Evolutionary conservation across 2,113 vertebrate genomes (phyloP).

Genomic region (Cynoglossus semilaevis): DNA sequence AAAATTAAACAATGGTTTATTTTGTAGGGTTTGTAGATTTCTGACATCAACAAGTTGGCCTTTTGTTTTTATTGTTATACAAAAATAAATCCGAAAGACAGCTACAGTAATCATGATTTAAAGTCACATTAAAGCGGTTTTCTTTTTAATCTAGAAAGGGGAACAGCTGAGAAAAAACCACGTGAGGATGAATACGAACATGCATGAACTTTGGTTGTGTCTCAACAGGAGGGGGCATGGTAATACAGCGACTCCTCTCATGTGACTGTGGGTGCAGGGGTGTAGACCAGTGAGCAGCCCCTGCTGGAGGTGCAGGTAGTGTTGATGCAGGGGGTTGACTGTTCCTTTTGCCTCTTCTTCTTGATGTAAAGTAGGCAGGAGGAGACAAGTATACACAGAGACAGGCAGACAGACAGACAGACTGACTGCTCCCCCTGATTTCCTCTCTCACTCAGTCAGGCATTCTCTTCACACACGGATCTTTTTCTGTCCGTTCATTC

Average conservation of each 20-base stretch:
- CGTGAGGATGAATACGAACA: conserved; percentile 49
- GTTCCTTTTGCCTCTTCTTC: background rate
- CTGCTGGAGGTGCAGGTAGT: background rate
- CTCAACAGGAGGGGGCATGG: conserved; percentile 13
- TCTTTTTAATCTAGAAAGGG: no score
- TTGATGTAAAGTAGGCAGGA: conserved; percentile 10
- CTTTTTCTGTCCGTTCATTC: background rate
- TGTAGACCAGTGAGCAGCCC: background rate
- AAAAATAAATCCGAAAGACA: no score
- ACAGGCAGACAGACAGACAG: conserved; percentile 21
- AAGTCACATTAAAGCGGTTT: no score
- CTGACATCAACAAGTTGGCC: no score
- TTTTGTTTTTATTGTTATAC: no score
- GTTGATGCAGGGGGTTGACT: background rate
- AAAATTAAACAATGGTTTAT: no score
- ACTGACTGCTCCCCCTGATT: conserved; percentile 28
- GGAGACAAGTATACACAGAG: background rate
- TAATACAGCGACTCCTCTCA: conserved; percentile 24
- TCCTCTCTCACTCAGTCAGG: background rate
- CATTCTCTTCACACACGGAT: no score
- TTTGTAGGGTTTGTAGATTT: no score
- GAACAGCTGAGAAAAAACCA: conserved; percentile 15
- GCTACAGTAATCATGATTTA: no score
- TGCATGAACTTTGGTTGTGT: conserved; percentile 31
- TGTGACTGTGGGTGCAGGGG: conserved; percentile 34